Evolutionary conservation across 2,797 vertebrate genomes (phyloP), one percentile per base, ranked within the genome.

Genomic region (Syngnathus acus): DNA sequence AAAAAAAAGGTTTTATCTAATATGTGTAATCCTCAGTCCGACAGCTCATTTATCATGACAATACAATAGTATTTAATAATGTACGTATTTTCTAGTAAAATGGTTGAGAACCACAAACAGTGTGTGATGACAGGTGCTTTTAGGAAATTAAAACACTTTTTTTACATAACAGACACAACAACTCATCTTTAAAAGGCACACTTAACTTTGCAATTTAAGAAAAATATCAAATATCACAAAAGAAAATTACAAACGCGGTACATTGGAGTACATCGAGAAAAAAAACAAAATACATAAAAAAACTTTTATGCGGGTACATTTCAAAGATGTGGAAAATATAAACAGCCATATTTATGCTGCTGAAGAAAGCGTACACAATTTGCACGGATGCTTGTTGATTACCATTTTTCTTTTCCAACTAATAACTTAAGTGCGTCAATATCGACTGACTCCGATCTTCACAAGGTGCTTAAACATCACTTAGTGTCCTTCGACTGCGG

Each of bases 401-500:
- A 66, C 50, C 68, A 77, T 38, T 55, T 62, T 70, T 65, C 65
- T 72, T 72, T 69, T 73, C 68, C 39, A 76, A 81, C 63, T 62
- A 82, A n/a, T 9, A 21, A 72, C 57, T 74, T 69, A 80, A 77
- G 86, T 80, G 83, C 78, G 83, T 78, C 68, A 65, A 73, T 79
- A 89, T 90, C 81, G 87, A 86, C 85, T 26, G 54, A 32, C 32
- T 32, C 32, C 32, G 32, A 88, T 88, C 74, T 86, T 84, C 82
- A 81, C 19, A 26, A 66, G 77, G 74, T 73, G 77, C 64, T 65
- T 67, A 65, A 64, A 64, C 64, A 62, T 63, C 68, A 81, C 73
- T 32, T 86, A 90, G 78, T 89, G 88, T 10, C 91, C 91, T 68
- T 91, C 91, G 65, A 92, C 89, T 57, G 89, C 90, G 0, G 88